These are phyloP conservation scores for Pachycephus smyrnensis DNA, from an alignment of 2,888 invertebrate genomes.

Conservation along the genomic window DNA sequence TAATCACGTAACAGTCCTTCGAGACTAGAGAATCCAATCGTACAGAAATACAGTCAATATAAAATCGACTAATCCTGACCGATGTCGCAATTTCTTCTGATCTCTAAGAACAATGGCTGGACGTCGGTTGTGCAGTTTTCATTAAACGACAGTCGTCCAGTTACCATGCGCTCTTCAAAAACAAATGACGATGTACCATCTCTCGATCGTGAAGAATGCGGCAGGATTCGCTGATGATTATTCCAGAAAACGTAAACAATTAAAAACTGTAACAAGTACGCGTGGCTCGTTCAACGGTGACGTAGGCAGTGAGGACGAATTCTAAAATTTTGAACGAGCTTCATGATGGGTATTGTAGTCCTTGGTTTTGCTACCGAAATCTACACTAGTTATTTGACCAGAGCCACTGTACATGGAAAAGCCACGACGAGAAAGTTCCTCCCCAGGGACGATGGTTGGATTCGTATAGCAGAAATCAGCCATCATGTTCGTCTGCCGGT, in stretches of 20 bases:
- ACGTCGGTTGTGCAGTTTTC: not conserved
- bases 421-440: constrained; percentile 71
- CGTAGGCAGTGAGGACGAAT: not conserved
- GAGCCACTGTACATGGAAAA: constrained; percentile 71
- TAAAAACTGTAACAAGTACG: not conserved
- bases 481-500: constrained; percentile 57
- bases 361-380: constrained; percentile 38
- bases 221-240: not conserved
- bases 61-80: not conserved
- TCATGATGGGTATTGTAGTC: constrained; percentile 43
- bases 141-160: no score
- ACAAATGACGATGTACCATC: not conserved
- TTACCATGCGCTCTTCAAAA: not conserved
- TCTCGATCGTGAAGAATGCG: not conserved
- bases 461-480: constrained; percentile 68
- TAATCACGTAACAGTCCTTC: not conserved
- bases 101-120: not conserved
- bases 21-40: not conserved
- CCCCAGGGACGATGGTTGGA: constrained; percentile 70
- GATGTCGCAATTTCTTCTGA: not conserved
- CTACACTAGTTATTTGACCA: constrained; percentile 60
- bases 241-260: not conserved
- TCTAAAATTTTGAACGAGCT: constrained; percentile 52
- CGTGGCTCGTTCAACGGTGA: not conserved
- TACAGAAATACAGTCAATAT: not conserved